A percentile compares a stretch with the other conserved stretches of the same genome.
phyloP scores from a whole-genome alignment of 1,140 invertebrate species.

The Eueides isabella region DNA sequence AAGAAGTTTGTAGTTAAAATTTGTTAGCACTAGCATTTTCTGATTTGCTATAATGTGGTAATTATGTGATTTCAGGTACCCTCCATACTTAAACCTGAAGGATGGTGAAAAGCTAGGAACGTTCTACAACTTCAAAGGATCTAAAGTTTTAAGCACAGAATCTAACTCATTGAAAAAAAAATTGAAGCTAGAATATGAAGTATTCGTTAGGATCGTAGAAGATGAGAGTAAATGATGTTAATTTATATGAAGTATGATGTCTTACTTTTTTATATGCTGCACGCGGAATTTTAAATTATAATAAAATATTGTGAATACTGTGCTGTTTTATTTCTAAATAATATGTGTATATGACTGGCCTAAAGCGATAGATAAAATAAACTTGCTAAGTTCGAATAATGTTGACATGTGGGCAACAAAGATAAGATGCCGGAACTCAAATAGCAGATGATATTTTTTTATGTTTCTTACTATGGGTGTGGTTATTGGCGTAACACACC shows the following conservation, averaged over 20 bases:
- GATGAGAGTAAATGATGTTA: constrained; percentile 46
- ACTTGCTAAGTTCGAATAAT: neutral
- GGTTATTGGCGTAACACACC: constrained; percentile 57
- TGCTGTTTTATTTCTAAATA: constrained; percentile 42
- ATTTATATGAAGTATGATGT: constrained; percentile 34
- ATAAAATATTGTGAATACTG: constrained; percentile 46
- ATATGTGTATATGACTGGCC: neutral
- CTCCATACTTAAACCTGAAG: constrained; percentile 57
- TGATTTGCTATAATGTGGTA: neutral
- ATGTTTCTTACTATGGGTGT: constrained; percentile 48
- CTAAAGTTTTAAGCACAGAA: constrained; percentile 58
- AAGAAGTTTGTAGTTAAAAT: too few relatives aligned
- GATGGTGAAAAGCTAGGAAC: constrained; percentile 66
- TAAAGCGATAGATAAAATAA: neutral
- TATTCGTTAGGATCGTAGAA: constrained; percentile 66
- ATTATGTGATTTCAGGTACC: constrained; percentile 57
- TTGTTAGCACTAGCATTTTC: too few relatives aligned
- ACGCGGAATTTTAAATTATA: constrained; percentile 51
- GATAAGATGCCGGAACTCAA: constrained; percentile 30
- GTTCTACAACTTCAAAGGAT: constrained; percentile 69
- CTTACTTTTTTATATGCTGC: constrained; percentile 23
- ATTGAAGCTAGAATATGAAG: constrained; percentile 72
- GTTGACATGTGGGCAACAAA: constrained; percentile 1
- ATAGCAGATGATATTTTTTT: constrained; percentile 13
- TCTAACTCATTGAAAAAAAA: constrained; percentile 56